Percentiles rank a stretch among this genome's conserved stretches.
These are phyloP conservation scores for Notolepis coatsorum DNA, from an alignment of 2,797 vertebrate genomes.

Conservation along the genomic window DNA sequence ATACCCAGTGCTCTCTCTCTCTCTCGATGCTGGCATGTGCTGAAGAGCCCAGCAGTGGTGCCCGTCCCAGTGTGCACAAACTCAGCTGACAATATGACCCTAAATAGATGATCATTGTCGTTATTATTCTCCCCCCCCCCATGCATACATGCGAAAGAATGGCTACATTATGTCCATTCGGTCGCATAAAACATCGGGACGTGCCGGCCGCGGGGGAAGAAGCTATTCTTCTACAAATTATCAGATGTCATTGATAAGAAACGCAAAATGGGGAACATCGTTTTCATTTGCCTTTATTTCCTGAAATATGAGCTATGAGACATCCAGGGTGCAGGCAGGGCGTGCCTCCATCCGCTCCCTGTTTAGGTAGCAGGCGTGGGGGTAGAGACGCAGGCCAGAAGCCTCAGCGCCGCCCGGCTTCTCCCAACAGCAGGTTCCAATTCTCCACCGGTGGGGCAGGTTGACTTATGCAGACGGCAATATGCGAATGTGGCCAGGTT, in stretches of 20 bases:
- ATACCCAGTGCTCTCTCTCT: constrained; percentile 17
- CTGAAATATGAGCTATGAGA: constrained; percentile 10
- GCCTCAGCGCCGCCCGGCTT: constrained; percentile 31
- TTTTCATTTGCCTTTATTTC: constrained; percentile 43
- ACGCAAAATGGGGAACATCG: neutral
- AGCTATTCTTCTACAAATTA: constrained; percentile 13
- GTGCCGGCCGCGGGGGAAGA: neutral
- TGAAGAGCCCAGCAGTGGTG: constrained; percentile 9
- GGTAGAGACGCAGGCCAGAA: constrained; percentile 38
- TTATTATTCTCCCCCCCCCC: constrained; percentile 25
- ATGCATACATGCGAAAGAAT: neutral
- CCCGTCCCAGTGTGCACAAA: neutral
- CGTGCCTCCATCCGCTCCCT: constrained; percentile 48
- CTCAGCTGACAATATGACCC: neutral
- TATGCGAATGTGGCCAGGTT: constrained; percentile 65
- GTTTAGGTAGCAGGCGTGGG: constrained; percentile 67
- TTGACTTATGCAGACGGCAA: constrained; percentile 65
- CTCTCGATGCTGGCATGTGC: neutral
- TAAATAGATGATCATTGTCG: constrained; percentile 29
- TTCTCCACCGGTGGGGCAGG: constrained; percentile 59
- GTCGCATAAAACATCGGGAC: neutral
- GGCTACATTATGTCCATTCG: neutral
- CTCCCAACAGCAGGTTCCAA: constrained; percentile 75
- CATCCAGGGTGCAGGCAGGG: constrained; percentile 35
- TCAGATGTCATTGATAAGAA: constrained; percentile 14